Conservation (phyloP, 2,888 invertebrate species). For the Liodrosophila aerea region DNA sequence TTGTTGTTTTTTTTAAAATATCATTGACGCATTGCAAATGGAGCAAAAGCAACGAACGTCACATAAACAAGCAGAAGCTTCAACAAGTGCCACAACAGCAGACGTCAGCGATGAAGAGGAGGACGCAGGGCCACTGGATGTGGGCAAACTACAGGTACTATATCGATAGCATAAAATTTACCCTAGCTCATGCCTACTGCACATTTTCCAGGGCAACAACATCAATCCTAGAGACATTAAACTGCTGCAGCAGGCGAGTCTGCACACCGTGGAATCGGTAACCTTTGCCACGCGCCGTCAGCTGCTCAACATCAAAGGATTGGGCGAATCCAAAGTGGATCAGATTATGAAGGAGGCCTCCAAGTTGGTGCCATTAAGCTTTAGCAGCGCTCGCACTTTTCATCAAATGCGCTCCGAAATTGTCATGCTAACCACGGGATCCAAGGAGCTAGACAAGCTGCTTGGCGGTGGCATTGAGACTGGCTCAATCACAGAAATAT, state of each 20-base stretch:
- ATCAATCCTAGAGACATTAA: slow-evolving; percentile 95
- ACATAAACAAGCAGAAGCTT: slow-evolving; percentile 34
- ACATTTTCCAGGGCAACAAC: slow-evolving; percentile 95
- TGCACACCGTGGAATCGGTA: slow-evolving; percentile 96
- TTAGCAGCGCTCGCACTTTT: slow-evolving; percentile 98
- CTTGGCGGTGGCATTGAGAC: slow-evolving; percentile 98
- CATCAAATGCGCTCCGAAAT: slow-evolving; percentile 97
- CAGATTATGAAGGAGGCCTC: slow-evolving; percentile 94
- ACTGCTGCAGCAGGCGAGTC: slow-evolving; percentile 96
- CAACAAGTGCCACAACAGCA: slow-evolving; percentile 83
- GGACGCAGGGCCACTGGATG: slow-evolving; percentile 88
- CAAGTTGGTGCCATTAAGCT: slow-evolving; percentile 98
- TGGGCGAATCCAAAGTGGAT: slow-evolving; percentile 98
- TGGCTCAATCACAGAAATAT: slow-evolving; percentile 98
- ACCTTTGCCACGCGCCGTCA: slow-evolving; percentile 97
- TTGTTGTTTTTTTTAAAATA: slow-evolving; percentile 12
- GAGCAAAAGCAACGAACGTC: slow-evolving; percentile 50
- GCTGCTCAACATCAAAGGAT: slow-evolving; percentile 94
- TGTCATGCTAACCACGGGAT: slow-evolving; percentile 96
- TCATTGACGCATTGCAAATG: slow-evolving; percentile 23
- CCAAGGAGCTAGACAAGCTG: slow-evolving; percentile 95
- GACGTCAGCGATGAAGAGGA: slow-evolving; percentile 84
- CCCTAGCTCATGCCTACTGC: no score
- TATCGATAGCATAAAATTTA: no score
- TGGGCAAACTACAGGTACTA: slow-evolving; percentile 88